Evolutionary conservation across 1,140 invertebrate genomes (phyloP).

Genomic region (Whitmania pigra): DNA sequence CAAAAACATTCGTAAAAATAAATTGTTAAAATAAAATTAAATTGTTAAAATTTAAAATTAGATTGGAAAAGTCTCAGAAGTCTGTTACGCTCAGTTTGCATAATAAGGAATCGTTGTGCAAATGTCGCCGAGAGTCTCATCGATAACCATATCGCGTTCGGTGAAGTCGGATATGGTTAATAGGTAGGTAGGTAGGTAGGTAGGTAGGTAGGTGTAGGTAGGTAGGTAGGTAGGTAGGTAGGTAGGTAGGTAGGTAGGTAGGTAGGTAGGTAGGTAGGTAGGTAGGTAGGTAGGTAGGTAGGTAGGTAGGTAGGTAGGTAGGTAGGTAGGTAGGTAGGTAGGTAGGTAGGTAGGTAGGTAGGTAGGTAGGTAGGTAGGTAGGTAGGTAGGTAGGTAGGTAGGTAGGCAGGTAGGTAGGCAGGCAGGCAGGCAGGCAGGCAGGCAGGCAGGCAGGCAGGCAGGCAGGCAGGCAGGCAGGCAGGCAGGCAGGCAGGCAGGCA

Average conservation of each 20-base stretch:
- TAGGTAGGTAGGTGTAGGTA: conserved; percentile 8
- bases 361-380: conserved; percentile 14
- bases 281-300: conserved; percentile 16
- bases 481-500: conserved; percentile 20
- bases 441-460: conserved; percentile 19
- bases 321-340: conserved; percentile 16
- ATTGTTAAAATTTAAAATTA: too few species aligned
- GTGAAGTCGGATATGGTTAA: too few species aligned
- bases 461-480: conserved; percentile 20
- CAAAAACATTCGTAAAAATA: too few species aligned
- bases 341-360: conserved; percentile 1
- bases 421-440: conserved; percentile 21
- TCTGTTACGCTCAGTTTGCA: too few species aligned
- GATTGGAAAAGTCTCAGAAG: too few species aligned
- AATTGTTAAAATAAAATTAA: too few species aligned
- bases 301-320: conserved; percentile 15
- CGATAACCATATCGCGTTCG: too few species aligned
- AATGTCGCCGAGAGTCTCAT: too few species aligned
- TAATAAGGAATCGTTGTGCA: too few species aligned
- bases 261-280: conserved; percentile 12
- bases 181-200: conserved; percentile 7
- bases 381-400: conserved; percentile 17
- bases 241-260: conserved; percentile 8
- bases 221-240: conserved; percentile 8
- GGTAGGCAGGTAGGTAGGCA: conserved; percentile 20